Base-by-base conservation (phyloP, 2,797 vertebrate species). In the Bradypodion ventrale region DNA sequence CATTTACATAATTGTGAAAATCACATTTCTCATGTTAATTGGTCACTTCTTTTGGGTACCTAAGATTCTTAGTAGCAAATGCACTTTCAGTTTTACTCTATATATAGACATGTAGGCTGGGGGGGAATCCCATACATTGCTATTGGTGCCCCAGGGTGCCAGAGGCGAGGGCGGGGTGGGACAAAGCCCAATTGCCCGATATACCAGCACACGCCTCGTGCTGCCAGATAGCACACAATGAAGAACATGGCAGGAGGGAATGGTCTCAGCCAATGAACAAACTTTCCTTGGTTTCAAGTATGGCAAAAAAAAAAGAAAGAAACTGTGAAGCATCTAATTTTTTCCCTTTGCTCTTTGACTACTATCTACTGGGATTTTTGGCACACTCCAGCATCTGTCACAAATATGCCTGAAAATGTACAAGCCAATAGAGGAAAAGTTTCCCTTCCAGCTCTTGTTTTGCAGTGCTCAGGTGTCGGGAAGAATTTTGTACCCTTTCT, bases 1-100 rank as follows among this genome's bases (percentile, higher is more conserved):
- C 27, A 85, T 85, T 82, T 82, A 40, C 79, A 82, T 85, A 82
- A 85, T 81, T 81, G 73, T 42, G 76, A 44, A 75, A 85, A 85
- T 62, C 78, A 76, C 32, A 76, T 80, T 85, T 81, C 73, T 69
- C 76, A 81, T 60, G 65, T 68, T 81, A 76, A 44, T 76, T 46
- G 19, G 25, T 37, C 42, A 62, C 42, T 27, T 69, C 52, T 62
- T 85, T 68, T 70, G 79, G 10, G 32, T 76, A 32, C 56, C 79
- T n/a, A 69, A 81, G 40, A 81, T 69, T 85, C 42, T 79, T 70
- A 42, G 37, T 46, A 42, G 40, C 52, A 85, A 40, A 29, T 81
- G 63, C 44, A n/a, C 65, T 85, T 79, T 13, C 40, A 73, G 70
- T 32, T 56, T 46, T 75, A 84, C 32, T 65, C n/a, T 75, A 42